Evolutionary conservation across 2,797 vertebrate species (phyloP), one percentile per base, ranked within the genome.

Genomic region (Rachycentron canadum): DNA sequence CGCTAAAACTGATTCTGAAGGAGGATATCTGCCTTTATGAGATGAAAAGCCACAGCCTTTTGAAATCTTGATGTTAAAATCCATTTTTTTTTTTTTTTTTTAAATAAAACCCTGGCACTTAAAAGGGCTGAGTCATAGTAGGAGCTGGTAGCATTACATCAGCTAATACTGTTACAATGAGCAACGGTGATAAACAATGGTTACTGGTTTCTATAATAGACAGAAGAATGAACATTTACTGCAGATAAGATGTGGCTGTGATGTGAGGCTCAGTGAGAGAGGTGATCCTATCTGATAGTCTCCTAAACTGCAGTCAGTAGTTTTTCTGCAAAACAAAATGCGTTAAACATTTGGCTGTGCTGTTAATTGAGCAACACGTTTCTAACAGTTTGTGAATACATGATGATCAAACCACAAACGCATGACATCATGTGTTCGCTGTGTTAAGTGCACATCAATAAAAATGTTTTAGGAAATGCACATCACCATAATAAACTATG

Each of bases 351-450:
- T 12, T 11, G 45, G 21, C 11, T 23, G 16, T 7, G 45, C 25
- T 55, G 49, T 32, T 4, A n/a, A 38, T 76, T 16, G 3, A 55
- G n/a, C n/a, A n/a, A n/a, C n/a, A n/a, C n/a, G n/a, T n/a, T n/a
- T 32, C 32, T 32, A 32, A 32, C 32, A 25, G 14, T 32, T 67
- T 8, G 10, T 19, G 10, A 55, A 53, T 5, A 14, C 3, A 7
- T 21, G 17, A 38, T 41, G 43, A 34, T 53, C 4, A 30, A 25
- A 65, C 64, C 62, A 47, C n/a, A 52, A 60, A 56, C 73, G 55
- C 13, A 7, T 55, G 62, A 57, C 32, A 26, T 58, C 76, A 71
- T 36, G 60, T 60, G 60, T 69, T 3, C 13, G 21, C n/a, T 28
- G 50, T 13, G 21, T 25, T 69, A 61, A 79, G 59, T 43, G 49